Evolutionary conservation across 2,113 vertebrate genomes (phyloP).

Genomic region (Brachirus orientalis): DNA sequence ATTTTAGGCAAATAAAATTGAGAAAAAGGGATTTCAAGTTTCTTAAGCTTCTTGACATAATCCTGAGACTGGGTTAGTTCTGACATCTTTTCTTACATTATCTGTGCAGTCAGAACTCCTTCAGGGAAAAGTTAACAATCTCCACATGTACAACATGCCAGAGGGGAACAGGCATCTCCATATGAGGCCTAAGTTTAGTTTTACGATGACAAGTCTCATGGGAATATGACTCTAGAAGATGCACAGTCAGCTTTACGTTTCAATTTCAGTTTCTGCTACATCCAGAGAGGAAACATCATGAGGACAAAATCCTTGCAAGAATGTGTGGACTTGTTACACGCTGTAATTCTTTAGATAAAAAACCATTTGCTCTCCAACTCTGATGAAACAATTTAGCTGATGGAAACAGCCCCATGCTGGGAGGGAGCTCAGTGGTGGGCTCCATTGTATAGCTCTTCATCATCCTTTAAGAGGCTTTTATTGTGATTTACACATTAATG

Average conservation of each 20-base stretch:
- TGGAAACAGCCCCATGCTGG: constrained; percentile 66
- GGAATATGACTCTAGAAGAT: background rate
- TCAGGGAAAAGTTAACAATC: constrained; percentile 22
- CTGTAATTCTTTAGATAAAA: constrained; percentile 68
- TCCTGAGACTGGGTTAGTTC: constrained; percentile 24
- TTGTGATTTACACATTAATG: constrained; percentile 80
- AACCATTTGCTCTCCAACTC: constrained; percentile 49
- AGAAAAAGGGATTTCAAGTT: background rate
- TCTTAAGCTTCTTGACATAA: too few relatives aligned
- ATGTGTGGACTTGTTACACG: constrained; percentile 42
- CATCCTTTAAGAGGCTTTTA: constrained; percentile 75
- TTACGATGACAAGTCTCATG: constrained; percentile 21
- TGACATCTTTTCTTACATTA: constrained; percentile 56
- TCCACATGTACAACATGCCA: constrained; percentile 27
- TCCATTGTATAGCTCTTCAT: constrained; percentile 70
- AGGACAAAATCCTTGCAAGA: constrained; percentile 35
- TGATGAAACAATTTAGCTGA: constrained; percentile 74
- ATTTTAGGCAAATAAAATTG: background rate
- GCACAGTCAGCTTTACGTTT: constrained; percentile 26
- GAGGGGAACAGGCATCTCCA: constrained; percentile 11
- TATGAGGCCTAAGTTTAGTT: constrained; percentile 13
- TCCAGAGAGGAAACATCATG: background rate
- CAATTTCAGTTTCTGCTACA: background rate
- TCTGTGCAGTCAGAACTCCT: constrained; percentile 34
- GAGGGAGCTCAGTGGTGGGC: constrained; percentile 62